These are phyloP conservation scores for Pyrgilauda ruficollis DNA, from an alignment of 2,113 vertebrate species.

Conservation along the genomic window DNA sequence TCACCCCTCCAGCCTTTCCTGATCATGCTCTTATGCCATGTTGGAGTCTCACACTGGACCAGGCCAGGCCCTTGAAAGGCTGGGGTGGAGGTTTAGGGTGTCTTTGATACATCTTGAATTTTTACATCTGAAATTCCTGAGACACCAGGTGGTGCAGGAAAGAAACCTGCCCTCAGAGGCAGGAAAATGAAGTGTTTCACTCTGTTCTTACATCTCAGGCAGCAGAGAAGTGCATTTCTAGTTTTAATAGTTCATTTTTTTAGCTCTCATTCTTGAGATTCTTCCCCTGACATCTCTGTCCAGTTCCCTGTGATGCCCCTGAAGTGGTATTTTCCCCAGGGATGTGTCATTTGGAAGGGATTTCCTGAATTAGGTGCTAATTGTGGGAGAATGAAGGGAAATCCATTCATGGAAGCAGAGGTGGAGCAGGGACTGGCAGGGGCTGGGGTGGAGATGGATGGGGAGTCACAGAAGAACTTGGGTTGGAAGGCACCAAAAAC, in stretches of 20 bases:
- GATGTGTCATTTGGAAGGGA: neutral
- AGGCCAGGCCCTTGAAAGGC: fast-evolving
- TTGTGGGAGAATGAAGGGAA: neutral
- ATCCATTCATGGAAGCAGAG: fast-evolving
- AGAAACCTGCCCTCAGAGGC: neutral
- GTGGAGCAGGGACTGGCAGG: too few relatives aligned
- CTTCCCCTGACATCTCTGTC: neutral
- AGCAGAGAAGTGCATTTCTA: neutral
- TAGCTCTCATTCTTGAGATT: fast-evolving
- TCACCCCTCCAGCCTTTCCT: neutral
- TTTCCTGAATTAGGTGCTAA: neutral
- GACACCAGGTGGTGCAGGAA: too few relatives aligned
- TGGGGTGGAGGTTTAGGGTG: neutral
- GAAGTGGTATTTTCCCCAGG: fast-evolving
- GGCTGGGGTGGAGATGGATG: fast-evolving
- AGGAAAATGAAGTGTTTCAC: neutral
- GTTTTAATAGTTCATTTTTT: neutral
- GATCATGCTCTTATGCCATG: fast-evolving
- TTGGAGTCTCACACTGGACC: fast-evolving
- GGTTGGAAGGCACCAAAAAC: fast-evolving
- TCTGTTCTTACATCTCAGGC: fast-evolving
- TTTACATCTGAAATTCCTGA: fast-evolving
- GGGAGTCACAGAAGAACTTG: neutral
- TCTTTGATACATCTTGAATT: neutral
- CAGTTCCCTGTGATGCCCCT: neutral